These are phyloP conservation scores for Strigamia transsilvanica DNA, from an alignment of 2,888 invertebrate genomes.

Conservation along the genomic window DNA sequence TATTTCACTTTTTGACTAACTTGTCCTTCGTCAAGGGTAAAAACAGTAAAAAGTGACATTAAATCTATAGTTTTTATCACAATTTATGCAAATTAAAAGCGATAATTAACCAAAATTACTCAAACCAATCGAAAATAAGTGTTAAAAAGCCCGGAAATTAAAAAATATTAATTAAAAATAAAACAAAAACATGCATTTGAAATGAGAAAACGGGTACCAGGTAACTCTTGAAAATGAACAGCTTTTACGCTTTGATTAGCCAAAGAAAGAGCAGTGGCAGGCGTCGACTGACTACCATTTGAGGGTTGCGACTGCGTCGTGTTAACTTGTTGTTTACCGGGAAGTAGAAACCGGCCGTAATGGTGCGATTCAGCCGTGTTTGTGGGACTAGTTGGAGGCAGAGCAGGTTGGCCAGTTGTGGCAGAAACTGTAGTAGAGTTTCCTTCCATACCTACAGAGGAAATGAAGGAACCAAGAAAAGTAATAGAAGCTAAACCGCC, in stretches of 20 bases:
- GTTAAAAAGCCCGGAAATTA: neutral
- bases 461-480: conserved; percentile 36
- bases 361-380: conserved; percentile 57
- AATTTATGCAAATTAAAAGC: neutral
- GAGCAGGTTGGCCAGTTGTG: conserved; percentile 56
- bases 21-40: no score
- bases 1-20: neutral
- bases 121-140: neutral
- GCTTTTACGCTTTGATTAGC: conserved; percentile 51
- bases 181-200: conserved; percentile 19
- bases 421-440: conserved; percentile 61
- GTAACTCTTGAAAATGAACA: conserved; percentile 52
- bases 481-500: conserved; percentile 31
- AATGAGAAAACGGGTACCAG: conserved; percentile 50
- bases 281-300: neutral
- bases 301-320: neutral
- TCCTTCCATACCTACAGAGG: conserved; percentile 57
- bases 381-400: conserved; percentile 56
- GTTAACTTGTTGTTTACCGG: conserved; percentile 54
- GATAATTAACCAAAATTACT: neutral
- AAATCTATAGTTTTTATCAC: neutral
- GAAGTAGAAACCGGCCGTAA: conserved; percentile 73
- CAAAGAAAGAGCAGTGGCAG: conserved; percentile 4
- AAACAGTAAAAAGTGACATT: neutral
- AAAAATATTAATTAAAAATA: neutral